Percentiles rank a stretch among this genome's conserved stretches.
Evolutionary conservation across 2,113 vertebrate species (phyloP).

Genomic region (Microcebus murinus): DNA sequence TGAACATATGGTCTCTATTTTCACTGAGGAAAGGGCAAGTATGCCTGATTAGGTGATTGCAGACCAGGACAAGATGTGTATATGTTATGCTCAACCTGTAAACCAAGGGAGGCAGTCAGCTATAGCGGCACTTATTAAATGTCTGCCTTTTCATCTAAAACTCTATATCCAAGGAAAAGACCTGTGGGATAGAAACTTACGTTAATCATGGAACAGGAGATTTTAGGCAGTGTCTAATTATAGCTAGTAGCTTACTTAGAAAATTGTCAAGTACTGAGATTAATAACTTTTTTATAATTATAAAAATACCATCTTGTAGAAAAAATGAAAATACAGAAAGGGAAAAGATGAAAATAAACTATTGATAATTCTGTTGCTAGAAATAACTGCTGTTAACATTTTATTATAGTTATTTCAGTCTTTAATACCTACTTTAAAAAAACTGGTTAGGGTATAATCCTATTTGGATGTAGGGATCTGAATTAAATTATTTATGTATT

Average conservation of each 20-base stretch:
- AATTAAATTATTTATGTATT: slow-evolving; percentile 37
- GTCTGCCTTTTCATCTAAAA: slow-evolving; percentile 26
- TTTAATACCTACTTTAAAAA: slow-evolving; percentile 34
- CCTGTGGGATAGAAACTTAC: background rate
- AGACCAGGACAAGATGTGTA: background rate
- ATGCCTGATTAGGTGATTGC: background rate
- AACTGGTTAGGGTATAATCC: background rate
- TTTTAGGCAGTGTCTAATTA: slow-evolving; percentile 3
- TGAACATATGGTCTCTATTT: slow-evolving; percentile 25
- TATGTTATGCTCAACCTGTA: background rate
- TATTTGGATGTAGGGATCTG: background rate
- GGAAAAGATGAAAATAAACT: background rate
- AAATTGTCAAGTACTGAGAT: slow-evolving; percentile 11
- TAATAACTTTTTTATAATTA: background rate
- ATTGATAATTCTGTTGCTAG: slow-evolving; percentile 16
- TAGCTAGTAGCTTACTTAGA: background rate
- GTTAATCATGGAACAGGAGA: background rate
- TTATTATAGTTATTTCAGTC: slow-evolving; percentile 33
- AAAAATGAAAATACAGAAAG: slow-evolving; percentile 22
- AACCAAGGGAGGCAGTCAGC: background rate
- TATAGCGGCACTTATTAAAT: background rate
- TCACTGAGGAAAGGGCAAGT: background rate
- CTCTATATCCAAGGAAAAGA: slow-evolving; percentile 20
- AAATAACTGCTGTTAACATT: slow-evolving; percentile 43
- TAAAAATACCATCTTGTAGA: slow-evolving; percentile 1